Percentiles rank a stretch among this genome's conserved stretches.
These are phyloP conservation scores for Pseudochromis fuscus DNA, from an alignment of 2,797 vertebrate genomes.

Conservation along the genomic window DNA sequence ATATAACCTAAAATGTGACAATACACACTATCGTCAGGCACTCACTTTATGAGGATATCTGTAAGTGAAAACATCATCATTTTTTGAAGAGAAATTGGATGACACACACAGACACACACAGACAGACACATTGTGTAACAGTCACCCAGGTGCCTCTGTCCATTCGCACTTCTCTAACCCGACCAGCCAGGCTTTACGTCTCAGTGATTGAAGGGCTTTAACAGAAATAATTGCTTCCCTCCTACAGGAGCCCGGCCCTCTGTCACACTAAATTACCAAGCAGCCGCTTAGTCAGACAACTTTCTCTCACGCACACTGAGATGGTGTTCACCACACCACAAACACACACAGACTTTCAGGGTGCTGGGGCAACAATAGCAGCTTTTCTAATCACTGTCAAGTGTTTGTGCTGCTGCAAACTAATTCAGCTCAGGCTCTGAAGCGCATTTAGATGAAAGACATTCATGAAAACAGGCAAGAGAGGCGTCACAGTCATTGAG, in stretches of 20 bases:
- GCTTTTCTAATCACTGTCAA: constrained; percentile 51
- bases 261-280: constrained; percentile 58
- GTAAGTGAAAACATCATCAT: no score
- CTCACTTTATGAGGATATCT: no score
- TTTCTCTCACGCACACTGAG: constrained; percentile 8
- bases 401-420: constrained; percentile 28
- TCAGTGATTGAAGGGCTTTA: constrained; percentile 48
- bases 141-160: constrained; percentile 2
- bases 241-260: constrained; percentile 21
- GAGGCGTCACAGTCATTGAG: not conserved
- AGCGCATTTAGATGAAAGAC: constrained; percentile 38
- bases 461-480: constrained; percentile 15
- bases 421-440: constrained; percentile 34
- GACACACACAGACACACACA: not conserved
- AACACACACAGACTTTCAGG: constrained; percentile 14
- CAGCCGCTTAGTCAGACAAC: constrained; percentile 37
- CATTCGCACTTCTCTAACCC: constrained; percentile 30
- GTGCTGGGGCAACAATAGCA: constrained; percentile 25
- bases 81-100: no score
- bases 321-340: not conserved
- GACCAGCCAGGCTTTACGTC: constrained; percentile 22
- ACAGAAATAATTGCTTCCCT: constrained; percentile 51
- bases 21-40: no score
- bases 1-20: no score
- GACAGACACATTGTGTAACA: no score